Percentiles rank a stretch among this genome's conserved stretches.
phyloP scores from a whole-genome alignment of 2,113 vertebrate genomes.

The Raphicerus campestris region DNA sequence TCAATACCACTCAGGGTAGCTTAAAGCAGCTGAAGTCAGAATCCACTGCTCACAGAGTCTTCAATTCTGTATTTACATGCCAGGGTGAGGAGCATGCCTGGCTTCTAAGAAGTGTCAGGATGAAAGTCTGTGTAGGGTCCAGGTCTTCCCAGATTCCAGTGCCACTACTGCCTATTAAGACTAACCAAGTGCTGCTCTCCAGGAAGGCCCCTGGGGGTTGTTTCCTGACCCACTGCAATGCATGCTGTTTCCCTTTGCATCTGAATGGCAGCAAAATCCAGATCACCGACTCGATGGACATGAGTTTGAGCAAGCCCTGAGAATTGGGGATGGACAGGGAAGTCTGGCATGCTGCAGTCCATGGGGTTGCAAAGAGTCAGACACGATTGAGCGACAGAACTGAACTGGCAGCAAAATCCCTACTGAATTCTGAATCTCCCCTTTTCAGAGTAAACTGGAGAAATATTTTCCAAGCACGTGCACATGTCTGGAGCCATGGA shows the following conservation, averaged over 20 bases:
- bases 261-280: background rate
- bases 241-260: background rate
- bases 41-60: background rate
- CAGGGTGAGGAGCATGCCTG: background rate
- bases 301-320: background rate
- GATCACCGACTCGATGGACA: background rate
- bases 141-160: background rate
- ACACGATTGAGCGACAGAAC: background rate
- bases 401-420: background rate
- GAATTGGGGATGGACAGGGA: background rate
- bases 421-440: background rate
- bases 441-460: background rate
- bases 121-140: background rate
- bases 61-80: background rate
- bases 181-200: background rate
- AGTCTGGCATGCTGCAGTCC: background rate
- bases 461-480: background rate
- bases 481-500: background rate
- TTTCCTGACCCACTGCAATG: accelerated
- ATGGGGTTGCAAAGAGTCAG: background rate
- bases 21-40: background rate
- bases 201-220: background rate
- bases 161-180: background rate
- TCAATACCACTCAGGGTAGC: background rate
- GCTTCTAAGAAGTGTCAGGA: background rate